Evolutionary conservation across 2,888 invertebrate genomes (phyloP), one percentile per base, ranked within the genome.

Genomic region (Eretmocerus hayati): DNA sequence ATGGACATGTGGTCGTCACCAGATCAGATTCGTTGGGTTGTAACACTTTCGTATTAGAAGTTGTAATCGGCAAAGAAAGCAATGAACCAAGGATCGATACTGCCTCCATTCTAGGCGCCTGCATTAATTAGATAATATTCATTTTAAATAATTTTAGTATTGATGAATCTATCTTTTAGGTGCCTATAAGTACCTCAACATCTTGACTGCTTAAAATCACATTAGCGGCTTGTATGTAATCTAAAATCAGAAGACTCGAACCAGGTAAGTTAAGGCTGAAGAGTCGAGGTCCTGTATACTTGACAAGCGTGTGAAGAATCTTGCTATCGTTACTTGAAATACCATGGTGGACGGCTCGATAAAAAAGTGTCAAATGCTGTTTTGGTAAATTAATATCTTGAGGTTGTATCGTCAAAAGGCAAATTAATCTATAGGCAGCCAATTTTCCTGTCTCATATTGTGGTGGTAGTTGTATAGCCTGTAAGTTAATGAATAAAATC

Each of bases 171-270:
- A 32, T 31, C 3, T 36, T 30, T 30, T 5, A 2, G 26, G 35
- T 22, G 18, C 13, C 21, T 18, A 37, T 37, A 21, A 37, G 21
- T 19, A 67, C 66, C 37, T 81, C 79, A 50, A 86, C 79, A 65
- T 92, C 92, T 13, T 83, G 79, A 15, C 86, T 85, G 60, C 88
- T 87, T 50, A 94, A 77, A 54, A 95, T 83, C 18, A 87, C 83
- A 51, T 90, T 89, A 56, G 91, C 89, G 8, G 93, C 93, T 63
- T 90, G 87, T 30, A 95, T 86, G 61, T 94, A 85, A 75, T 95
- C 94, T 46, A 92, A 74, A 42, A 92, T 74, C 2, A 96, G 75
- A 46, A 95, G 75, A 2, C 92, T 87, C 61, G 89, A 87, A 1
- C 95, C 95, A 33, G 92, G 91, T 37, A 95, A 75, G 55, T 90